phyloP scores from a whole-genome alignment of 1,140 invertebrate genomes.

The Heliconius hewitsoni region DNA sequence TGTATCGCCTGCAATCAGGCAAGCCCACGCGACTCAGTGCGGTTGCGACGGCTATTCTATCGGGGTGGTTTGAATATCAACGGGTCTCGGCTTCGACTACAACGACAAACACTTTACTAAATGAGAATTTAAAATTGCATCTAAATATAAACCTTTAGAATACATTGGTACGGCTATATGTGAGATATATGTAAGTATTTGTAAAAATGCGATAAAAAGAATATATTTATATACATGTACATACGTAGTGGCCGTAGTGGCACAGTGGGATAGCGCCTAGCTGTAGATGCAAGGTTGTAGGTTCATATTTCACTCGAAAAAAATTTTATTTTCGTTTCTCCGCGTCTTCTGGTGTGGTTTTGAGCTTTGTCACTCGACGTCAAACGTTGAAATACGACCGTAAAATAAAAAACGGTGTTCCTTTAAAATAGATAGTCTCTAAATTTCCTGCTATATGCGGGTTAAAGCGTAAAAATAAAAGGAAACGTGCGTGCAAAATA shows the following conservation, averaged over 20 bases:
- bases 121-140: conserved; percentile 59
- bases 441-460: background rate
- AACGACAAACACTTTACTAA: conserved; percentile 58
- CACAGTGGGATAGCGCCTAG: too few relatives aligned
- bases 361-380: too few relatives aligned
- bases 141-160: conserved; percentile 6
- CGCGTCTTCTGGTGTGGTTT: background rate
- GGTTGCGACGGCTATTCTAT: conserved; percentile 59
- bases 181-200: background rate
- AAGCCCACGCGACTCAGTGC: conserved; percentile 59
- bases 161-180: background rate
- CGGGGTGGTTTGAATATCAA: conserved; percentile 71
- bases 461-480: background rate
- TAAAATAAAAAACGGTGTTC: background rate
- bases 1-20: conserved; percentile 63
- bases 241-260: too few relatives aligned
- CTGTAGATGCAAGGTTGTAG: too few relatives aligned
- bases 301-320: background rate
- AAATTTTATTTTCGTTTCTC: background rate
- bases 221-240: too few relatives aligned
- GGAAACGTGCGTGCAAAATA: too few relatives aligned
- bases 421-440: too few relatives aligned
- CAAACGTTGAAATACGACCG: background rate
- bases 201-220: too few relatives aligned
- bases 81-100: conserved; percentile 43